phyloP scores from a whole-genome alignment of 2,113 vertebrate species.

The Orthonyx spaldingii region DNA sequence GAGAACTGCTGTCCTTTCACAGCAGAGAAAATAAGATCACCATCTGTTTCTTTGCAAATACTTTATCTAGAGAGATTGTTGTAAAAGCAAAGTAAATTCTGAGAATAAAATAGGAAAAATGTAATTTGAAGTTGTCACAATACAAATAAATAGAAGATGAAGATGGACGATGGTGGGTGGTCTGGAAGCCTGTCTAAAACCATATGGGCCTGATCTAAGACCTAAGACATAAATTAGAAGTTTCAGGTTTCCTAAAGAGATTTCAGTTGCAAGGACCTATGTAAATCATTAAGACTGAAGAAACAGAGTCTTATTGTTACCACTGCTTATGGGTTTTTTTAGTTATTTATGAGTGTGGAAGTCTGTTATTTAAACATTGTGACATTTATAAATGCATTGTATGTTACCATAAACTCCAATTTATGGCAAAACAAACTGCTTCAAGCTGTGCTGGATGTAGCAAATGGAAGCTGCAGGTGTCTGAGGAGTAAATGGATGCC shows the following conservation, averaged over 20 bases:
- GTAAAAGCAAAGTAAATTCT: not conserved
- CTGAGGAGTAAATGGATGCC: constrained; percentile 28
- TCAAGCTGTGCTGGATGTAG: constrained; percentile 29
- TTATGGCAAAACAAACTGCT: constrained; percentile 28
- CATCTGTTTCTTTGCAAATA: constrained; percentile 12
- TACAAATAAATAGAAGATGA: not conserved
- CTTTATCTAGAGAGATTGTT: not conserved
- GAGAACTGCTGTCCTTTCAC: not conserved
- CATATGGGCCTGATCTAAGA: not conserved
- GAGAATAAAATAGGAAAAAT: not conserved
- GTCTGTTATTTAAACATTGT: constrained; percentile 52
- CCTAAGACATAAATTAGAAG: not conserved
- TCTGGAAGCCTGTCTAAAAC: not conserved
- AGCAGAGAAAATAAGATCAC: not conserved
- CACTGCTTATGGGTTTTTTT: not conserved
- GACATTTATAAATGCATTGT: constrained; percentile 33
- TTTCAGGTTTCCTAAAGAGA: not conserved
- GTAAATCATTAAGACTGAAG: not conserved
- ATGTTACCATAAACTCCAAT: constrained; percentile 19
- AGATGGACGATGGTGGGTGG: not conserved
- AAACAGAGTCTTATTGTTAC: not conserved
- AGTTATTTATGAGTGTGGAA: not conserved
- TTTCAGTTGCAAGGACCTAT: not conserved
- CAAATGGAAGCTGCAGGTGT: constrained; percentile 37
- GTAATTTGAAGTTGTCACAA: constrained; percentile 19